phyloP scores from a whole-genome alignment of 2,113 vertebrate genomes.

The Cephalopterus ornatus region DNA sequence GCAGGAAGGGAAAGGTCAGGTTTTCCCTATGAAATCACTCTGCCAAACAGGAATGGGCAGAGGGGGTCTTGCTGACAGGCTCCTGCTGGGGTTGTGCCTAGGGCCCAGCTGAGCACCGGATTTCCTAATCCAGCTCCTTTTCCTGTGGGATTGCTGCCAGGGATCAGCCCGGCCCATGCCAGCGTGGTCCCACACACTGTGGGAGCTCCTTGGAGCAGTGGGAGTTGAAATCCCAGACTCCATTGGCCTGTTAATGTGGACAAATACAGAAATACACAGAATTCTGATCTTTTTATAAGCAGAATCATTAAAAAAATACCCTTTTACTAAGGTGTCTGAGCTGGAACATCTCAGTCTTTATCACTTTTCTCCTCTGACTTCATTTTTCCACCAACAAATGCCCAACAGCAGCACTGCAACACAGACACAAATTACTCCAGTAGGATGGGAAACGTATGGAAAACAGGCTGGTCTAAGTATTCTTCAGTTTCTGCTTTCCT shows the following conservation, averaged over 20 bases:
- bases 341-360: not conserved
- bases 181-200: accelerated
- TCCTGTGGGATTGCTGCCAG: not conserved
- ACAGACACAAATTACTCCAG: not conserved
- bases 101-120: not conserved
- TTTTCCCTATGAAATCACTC: not conserved
- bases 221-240: not conserved
- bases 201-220: not conserved
- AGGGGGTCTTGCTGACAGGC: not conserved
- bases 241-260: not conserved
- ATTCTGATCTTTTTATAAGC: not conserved
- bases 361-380: not conserved
- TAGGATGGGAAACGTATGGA: not conserved
- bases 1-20: not conserved
- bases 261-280: not conserved
- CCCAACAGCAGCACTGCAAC: not conserved
- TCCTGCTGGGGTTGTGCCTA: not conserved
- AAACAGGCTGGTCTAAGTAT: not conserved
- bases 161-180: not conserved
- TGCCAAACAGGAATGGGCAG: not conserved
- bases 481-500: not conserved
- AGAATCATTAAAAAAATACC: not conserved
- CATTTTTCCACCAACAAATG: not conserved
- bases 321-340: not conserved
- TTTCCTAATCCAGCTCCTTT: not conserved